A percentile compares a stretch with the other conserved stretches of the same genome.
phyloP scores from a whole-genome alignment of 2,888 invertebrate species.

The Stenoptilia bipunctidactyla region DNA sequence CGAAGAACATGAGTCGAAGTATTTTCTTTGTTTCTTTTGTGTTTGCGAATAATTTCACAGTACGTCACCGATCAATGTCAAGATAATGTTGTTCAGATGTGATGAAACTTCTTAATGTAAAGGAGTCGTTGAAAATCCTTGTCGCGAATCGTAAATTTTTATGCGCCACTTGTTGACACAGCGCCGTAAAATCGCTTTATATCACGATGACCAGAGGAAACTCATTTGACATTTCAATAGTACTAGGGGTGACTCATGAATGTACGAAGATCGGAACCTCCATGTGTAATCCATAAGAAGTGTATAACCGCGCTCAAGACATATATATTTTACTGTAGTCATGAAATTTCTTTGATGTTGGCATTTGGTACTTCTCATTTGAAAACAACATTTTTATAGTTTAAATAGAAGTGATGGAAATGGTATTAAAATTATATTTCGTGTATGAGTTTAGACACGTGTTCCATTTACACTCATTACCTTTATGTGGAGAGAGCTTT shows the following conservation, averaged over 20 bases:
- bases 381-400: constrained; percentile 29
- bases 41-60: no score
- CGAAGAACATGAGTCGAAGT: no score
- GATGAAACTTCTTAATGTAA: no score
- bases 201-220: not conserved
- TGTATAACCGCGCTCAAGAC: no score
- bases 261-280: no score
- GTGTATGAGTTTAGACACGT: no score
- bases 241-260: not conserved
- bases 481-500: no score
- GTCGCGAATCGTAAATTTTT: not conserved
- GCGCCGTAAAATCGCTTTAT: not conserved
- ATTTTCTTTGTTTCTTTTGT: no score
- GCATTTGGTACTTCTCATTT: constrained; percentile 23
- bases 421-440: constrained; percentile 6
- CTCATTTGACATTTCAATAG: not conserved
- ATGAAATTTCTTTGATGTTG: constrained; percentile 37
- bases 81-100: no score
- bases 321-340: constrained; percentile 28
- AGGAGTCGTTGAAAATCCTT: not conserved
- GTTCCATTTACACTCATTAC: no score
- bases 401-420: constrained; percentile 22
- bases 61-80: no score
- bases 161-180: not conserved
- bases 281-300: no score